phyloP scores from a whole-genome alignment of 1,140 invertebrate genomes.

The Diabrotica undecimpunctata region DNA sequence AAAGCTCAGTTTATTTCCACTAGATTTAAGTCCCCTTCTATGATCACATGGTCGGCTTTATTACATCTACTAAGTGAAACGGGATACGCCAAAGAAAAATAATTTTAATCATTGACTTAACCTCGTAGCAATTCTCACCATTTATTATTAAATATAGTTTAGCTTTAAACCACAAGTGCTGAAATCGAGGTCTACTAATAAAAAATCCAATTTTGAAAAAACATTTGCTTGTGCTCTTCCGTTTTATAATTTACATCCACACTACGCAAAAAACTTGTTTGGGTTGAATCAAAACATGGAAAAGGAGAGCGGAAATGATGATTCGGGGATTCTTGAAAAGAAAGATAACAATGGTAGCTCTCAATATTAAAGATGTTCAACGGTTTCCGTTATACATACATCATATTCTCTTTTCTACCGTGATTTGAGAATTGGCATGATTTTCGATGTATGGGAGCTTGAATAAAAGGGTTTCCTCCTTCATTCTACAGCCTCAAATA shows the following conservation, averaged over 20 bases:
- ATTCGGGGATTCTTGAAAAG: conserved; percentile 2
- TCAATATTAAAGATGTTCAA: conserved; percentile 3
- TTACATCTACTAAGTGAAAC: no score
- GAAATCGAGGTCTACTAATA: no score
- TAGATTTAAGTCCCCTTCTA: no score
- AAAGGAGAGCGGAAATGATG: conserved; percentile 1
- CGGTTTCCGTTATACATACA: conserved; percentile 2
- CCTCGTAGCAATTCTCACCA: no score
- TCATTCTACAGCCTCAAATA: not conserved
- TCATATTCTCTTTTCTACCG: not conserved
- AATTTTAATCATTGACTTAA: no score
- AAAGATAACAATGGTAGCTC: not conserved
- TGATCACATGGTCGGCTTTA: no score
- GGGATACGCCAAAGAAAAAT: no score
- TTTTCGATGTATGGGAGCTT: not conserved
- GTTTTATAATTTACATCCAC: not conserved
- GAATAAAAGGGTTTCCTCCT: not conserved
- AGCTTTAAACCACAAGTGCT: no score
- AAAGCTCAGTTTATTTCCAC: no score
- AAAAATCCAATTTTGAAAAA: not conserved
- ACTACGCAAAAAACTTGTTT: not conserved
- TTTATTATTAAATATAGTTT: no score
- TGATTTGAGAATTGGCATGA: conserved; percentile 2
- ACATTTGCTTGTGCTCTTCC: not conserved
- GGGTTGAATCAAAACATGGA: not conserved